Evolutionary conservation across 2,888 invertebrate genomes (phyloP).

Genomic region (Chymomyza fuscimana): DNA sequence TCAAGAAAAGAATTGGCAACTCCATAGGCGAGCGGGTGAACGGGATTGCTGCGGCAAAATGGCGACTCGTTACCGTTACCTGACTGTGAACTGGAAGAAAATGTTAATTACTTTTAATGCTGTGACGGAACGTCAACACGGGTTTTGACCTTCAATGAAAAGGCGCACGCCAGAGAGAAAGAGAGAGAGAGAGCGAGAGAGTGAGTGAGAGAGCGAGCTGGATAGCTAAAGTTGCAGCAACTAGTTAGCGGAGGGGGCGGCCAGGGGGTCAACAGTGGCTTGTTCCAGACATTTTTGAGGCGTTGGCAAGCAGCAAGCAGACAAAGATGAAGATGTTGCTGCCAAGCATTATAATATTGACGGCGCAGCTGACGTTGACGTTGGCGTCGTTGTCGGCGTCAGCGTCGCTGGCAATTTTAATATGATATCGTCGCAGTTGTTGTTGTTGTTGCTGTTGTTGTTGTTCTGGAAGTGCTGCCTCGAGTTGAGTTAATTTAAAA

Average conservation of each 20-base stretch:
- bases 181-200: not conserved
- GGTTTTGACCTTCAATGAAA: slow-evolving; percentile 36
- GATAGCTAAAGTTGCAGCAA: not conserved
- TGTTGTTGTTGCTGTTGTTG: slow-evolving; percentile 8
- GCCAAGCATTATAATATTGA: not conserved
- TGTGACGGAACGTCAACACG: slow-evolving; percentile 56
- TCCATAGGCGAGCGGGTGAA: not conserved
- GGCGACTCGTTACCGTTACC: slow-evolving; percentile 10
- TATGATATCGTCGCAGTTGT: slow-evolving; percentile 10
- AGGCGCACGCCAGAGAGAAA: not conserved
- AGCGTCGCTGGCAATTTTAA: slow-evolving; percentile 33
- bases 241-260: not conserved
- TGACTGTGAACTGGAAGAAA: slow-evolving; percentile 33
- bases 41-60: not conserved
- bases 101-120: slow-evolving; percentile 66
- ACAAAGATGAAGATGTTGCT: slow-evolving; percentile 1
- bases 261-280: not conserved
- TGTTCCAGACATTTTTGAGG: not conserved
- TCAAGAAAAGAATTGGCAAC: not conserved
- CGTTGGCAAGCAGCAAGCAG: not conserved
- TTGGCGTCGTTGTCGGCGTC: slow-evolving; percentile 15
- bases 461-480: slow-evolving; percentile 5
- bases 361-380: not conserved
- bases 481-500: slow-evolving; percentile 42
- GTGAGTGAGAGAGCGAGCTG: not conserved